Evolutionary conservation across 2,797 vertebrate genomes (phyloP).

Genomic region (Sebastes aleutianus): DNA sequence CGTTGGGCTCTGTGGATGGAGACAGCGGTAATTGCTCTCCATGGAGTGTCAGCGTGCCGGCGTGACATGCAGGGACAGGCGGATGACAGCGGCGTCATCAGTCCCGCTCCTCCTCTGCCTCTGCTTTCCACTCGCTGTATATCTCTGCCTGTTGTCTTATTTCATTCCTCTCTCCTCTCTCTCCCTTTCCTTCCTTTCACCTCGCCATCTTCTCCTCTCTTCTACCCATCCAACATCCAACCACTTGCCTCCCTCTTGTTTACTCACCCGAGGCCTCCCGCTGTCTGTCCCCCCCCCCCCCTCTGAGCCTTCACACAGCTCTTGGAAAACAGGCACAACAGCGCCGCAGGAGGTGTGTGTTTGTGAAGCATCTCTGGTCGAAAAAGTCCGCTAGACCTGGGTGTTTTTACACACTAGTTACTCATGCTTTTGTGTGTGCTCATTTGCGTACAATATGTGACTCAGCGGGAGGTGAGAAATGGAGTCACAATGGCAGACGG

Average conservation of each 20-base stretch:
- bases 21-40: constrained; percentile 54
- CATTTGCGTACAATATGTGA: constrained; percentile 33
- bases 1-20: constrained; percentile 28
- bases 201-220: background rate
- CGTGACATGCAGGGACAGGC: constrained; percentile 44
- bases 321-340: constrained; percentile 34
- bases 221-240: background rate
- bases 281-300: constrained; percentile 1
- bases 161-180: background rate
- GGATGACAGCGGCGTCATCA: constrained; percentile 45
- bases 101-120: background rate
- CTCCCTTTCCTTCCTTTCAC: background rate
- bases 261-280: constrained; percentile 37
- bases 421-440: background rate
- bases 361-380: background rate
- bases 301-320: constrained; percentile 23
- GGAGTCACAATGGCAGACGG: constrained; percentile 25
- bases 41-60: constrained; percentile 10
- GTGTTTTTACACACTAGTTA: constrained; percentile 32
- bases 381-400: background rate
- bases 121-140: background rate
- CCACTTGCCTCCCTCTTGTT: constrained; percentile 34
- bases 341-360: constrained; percentile 7
- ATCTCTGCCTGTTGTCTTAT: constrained; percentile 3
- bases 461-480: constrained; percentile 35